Conservation (phyloP, 1,140 invertebrate species). For the Drosophila lini region DNA sequence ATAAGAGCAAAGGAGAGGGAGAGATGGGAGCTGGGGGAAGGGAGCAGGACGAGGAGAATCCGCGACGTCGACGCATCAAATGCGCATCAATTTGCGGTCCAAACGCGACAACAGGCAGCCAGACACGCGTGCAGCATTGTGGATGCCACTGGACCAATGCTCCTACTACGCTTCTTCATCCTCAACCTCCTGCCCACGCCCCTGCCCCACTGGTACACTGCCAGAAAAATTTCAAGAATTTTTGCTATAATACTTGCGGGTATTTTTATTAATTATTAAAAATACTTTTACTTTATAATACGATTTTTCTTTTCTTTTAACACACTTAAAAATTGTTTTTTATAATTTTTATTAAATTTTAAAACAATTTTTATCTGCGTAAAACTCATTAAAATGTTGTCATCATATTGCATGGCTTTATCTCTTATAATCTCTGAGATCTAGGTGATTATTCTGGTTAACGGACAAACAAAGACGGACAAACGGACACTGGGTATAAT, state of each 20-base stretch:
- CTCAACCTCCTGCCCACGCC: neutral
- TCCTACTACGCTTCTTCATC: neutral
- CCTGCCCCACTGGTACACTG: conserved; percentile 10
- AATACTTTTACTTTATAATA: too few relatives aligned
- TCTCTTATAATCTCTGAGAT: neutral
- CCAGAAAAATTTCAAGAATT: neutral
- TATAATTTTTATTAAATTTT: too few relatives aligned
- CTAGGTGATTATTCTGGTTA: neutral
- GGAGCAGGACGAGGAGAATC: conserved; percentile 6
- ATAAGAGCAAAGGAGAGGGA: conserved; percentile 1
- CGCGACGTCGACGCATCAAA: conserved; percentile 64
- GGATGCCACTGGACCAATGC: conserved; percentile 41
- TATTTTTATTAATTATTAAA: too few relatives aligned
- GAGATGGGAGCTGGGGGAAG: neutral
- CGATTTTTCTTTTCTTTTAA: neutral
- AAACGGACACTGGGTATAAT: neutral
- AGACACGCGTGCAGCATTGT: conserved; percentile 71
- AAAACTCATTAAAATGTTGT: neutral
- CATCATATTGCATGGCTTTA: neutral
- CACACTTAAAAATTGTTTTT: too few relatives aligned
- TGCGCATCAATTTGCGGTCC: conserved; percentile 73
- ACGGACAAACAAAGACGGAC: neutral
- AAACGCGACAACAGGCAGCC: conserved; percentile 67
- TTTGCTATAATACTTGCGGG: too few relatives aligned
- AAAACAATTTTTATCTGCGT: too few relatives aligned